These are phyloP conservation scores for Gopherus flavomarginatus DNA, from an alignment of 2,113 vertebrate genomes.

Conservation along the genomic window DNA sequence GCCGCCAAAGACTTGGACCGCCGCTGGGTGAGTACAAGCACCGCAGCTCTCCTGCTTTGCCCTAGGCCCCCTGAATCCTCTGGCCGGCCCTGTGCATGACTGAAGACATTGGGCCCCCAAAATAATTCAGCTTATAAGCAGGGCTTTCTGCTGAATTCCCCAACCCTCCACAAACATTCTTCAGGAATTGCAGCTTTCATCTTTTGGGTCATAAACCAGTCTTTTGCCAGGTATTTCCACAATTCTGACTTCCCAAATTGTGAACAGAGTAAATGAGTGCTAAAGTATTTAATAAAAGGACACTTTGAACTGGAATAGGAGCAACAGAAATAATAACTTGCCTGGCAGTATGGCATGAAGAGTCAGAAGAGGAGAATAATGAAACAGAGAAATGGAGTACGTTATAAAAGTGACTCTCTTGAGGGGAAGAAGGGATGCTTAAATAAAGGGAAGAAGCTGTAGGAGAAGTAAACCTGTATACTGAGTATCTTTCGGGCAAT, in stretches of 20 bases:
- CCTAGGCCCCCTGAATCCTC: too few relatives aligned
- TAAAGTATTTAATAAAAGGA: neutral
- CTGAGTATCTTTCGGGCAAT: neutral
- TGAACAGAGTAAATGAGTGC: neutral
- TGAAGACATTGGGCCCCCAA: neutral
- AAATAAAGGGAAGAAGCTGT: neutral
- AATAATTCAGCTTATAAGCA: rapidly evolving
- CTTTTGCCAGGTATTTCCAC: neutral
- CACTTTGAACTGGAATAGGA: neutral
- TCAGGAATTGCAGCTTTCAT: neutral
- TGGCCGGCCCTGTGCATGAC: neutral
- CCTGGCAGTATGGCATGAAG: neutral
- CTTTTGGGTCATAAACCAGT: neutral
- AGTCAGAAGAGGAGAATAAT: neutral
- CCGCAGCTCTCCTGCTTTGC: too few relatives aligned
- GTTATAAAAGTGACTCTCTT: neutral
- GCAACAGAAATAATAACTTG: neutral
- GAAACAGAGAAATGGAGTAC: neutral
- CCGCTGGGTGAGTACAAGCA: too few relatives aligned
- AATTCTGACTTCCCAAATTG: rapidly evolving
- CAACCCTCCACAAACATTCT: neutral
- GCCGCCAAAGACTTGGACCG: too few relatives aligned
- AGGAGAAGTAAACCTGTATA: neutral
- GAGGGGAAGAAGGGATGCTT: neutral
- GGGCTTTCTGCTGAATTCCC: neutral